Base-by-base conservation (phyloP, 2,888 invertebrate species). In the Campaea margaritaria region DNA sequence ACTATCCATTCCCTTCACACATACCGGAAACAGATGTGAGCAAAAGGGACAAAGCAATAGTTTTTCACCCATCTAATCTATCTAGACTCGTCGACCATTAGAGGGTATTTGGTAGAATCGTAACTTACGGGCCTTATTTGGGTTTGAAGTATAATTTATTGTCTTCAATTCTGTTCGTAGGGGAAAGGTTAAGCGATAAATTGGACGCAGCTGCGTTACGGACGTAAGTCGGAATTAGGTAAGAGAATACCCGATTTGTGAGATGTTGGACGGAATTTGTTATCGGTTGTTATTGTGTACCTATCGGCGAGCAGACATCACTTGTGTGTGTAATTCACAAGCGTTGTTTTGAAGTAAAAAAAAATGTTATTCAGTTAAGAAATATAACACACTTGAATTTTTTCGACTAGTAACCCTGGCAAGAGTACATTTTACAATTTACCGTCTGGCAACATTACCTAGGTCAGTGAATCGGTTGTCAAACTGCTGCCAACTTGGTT, bases 81-180 rank as follows among this genome's bases (percentile, higher is more conserved):
- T 86, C 82, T 78, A 72, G 78, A 76, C 81, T 84, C 87, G 87
- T 88, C 82, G 84, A 75, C 83, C 82, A 87, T 88, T 88, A 87
- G 81, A 74, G 74, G 81, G 83, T 80, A 83, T 87, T 87, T 79
- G 79, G 75, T 74, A 70, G 74, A 77, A 81, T 79, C 83, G 90
- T 87, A 89, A 89, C 83, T 89, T 86, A 87, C 85, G 81, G 75
- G 78, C 82, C 87, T 89, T 90, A 90, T 90, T 90, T 87, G 86
- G 88, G 88, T 86, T 89, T 89, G 87, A 89, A 90, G 90, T 90
- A 91, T 91, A 90, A 92, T 89, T 91, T 91, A 92, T 90, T 82
- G 89, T 89, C 84, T 90, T 91, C 91, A 90, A 91, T 92, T 91
- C 89, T 81, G 89, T 86, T 83, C 83, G 54, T 45, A 79, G 79